A percentile compares a stretch with the other conserved stretches of the same genome.
Conservation (phyloP, 2,888 invertebrate species). For the Lasioglossum oenotherae region DNA sequence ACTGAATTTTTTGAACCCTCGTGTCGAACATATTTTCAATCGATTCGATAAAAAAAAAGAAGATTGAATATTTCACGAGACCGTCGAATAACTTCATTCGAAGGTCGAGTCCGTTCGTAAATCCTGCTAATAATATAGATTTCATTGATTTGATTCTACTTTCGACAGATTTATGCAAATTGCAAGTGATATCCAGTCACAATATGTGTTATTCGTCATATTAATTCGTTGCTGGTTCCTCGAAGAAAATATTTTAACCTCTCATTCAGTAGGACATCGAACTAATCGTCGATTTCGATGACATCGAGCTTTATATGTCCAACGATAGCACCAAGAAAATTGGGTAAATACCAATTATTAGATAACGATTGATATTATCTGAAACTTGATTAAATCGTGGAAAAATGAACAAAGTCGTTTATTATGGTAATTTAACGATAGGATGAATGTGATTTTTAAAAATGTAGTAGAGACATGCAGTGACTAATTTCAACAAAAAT, state of each 20-base stretch:
- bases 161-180: background rate
- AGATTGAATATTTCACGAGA: constrained; percentile 4
- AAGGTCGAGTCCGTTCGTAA: background rate
- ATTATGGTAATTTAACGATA: too few species aligned
- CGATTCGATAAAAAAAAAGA: constrained; percentile 26
- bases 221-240: background rate
- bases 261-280: background rate
- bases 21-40: background rate
- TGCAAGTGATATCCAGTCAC: too few species aligned
- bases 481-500: too few species aligned
- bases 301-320: background rate
- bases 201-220: background rate
- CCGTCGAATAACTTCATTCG: background rate
- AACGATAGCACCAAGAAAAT: background rate
- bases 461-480: too few species aligned
- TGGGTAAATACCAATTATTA: background rate
- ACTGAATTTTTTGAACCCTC: background rate
- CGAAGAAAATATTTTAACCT: background rate
- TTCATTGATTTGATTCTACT: background rate
- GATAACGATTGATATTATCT: background rate
- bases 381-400: too few species aligned
- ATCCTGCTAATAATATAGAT: background rate
- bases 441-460: too few species aligned
- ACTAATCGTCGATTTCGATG: background rate
- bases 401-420: too few species aligned